Evolutionary conservation across 2,797 vertebrate species (phyloP), one percentile per base, ranked within the genome.

Genomic region (Eulemur mongoz): DNA sequence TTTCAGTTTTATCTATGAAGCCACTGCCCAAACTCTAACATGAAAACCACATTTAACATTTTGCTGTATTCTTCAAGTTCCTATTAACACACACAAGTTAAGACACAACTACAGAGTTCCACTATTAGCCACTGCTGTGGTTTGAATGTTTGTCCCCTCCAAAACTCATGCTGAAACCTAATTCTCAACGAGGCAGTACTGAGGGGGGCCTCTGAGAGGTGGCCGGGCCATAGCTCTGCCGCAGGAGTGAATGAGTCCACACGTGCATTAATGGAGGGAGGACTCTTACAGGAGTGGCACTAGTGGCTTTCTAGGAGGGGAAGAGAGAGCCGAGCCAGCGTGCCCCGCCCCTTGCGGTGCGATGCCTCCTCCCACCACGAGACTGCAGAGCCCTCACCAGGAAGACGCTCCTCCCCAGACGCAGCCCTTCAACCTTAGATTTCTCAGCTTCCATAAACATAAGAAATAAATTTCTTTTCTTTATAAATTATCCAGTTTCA

Each of bases 1-100:
- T 48, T 93, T 93, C 70, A 14, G 67, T 88, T 80, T 95, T 59
- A 69, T 69, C 87, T 84, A 63, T 79, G 54, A 75, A 15, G 48
- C 73, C 48, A 83, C 32, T 67, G n/a, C 38, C 84, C 69, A 87
- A 92, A 82, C 20, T 69, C 40, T n/a, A 92, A 69, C 22, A 40
- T 82, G 30, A 75, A 95, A 87, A 57, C 27, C 65, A 67, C 67
- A 82, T 82, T 82, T 87, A 81, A 73, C 48, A 69, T 82, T 22
- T n/a, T 92, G 48, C 40, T 82, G 76, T 3, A 15, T 69, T 83
- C 38, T 35, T 84, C 25, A 76, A 78, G n/a, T 76, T 76, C 50
- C 48, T 83, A 43, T 73, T 88, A 63, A 63, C 30, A 73, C 20
- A 67, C 38, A 4, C n/a, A 78, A 32, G 52, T 82, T 50, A 75